These are phyloP conservation scores for Gorsachius magnificus DNA, from an alignment of 2,797 vertebrate species.

Conservation along the genomic window DNA sequence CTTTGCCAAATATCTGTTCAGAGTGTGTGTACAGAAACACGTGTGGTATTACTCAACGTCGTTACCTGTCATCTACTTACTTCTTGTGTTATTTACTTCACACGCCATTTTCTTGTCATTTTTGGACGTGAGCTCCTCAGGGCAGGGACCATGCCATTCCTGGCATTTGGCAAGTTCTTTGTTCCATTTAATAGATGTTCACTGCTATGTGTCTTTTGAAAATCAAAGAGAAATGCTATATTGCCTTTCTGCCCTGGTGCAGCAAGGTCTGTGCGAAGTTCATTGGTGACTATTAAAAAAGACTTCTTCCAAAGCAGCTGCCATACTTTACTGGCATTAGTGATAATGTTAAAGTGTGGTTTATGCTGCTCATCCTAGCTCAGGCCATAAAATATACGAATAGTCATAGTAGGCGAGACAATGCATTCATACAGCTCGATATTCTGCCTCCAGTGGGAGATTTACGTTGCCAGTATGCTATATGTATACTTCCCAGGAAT, in stretches of 20 bases:
- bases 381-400: neutral
- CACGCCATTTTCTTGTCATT: fast-evolving
- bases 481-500: neutral
- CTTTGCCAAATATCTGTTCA: neutral
- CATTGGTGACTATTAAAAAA: neutral
- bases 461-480: neutral
- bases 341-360: neutral
- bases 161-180: neutral
- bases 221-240: neutral
- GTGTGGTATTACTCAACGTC: neutral
- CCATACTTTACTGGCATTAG: neutral
- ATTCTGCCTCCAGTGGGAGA: neutral
- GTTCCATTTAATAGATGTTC: neutral
- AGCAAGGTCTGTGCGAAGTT: neutral
- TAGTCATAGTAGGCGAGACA: neutral
- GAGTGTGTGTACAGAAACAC: neutral
- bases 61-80: neutral
- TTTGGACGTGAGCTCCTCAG: neutral
- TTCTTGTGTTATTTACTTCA: neutral
- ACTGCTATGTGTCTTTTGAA: neutral
- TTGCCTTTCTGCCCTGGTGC: neutral
- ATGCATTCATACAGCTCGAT: neutral
- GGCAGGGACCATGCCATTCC: neutral
- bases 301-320: neutral
- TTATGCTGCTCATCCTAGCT: neutral